A percentile compares a stretch with the other conserved stretches of the same genome.
Conservation (phyloP, 2,888 invertebrate genomes). For the Papilio elwesi region DNA sequence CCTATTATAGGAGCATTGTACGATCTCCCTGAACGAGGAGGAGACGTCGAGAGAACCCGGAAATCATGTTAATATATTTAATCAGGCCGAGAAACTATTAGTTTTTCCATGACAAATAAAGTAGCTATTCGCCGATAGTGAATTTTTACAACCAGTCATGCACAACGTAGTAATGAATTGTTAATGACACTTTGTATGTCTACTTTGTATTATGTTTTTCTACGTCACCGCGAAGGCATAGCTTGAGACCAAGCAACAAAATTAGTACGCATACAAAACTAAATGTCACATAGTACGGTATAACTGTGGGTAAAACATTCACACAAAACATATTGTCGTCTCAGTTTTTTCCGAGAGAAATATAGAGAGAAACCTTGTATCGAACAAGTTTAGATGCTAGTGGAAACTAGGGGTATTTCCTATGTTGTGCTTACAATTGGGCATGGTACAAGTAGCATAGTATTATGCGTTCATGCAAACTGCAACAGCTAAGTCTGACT, state of each 20-base stretch:
- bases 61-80: neutral
- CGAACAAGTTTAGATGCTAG: too few species aligned
- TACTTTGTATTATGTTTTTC: neutral
- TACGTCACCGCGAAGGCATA: neutral
- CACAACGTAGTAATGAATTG: conserved; percentile 13
- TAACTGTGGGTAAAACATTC: neutral
- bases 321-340: too few species aligned
- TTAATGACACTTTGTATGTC: conserved; percentile 20
- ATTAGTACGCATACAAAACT: neutral
- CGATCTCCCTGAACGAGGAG: too few species aligned
- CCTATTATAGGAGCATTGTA: too few species aligned
- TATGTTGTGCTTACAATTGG: too few species aligned
- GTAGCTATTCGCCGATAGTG: conserved; percentile 18
- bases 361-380: too few species aligned
- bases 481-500: too few species aligned
- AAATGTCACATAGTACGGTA: neutral
- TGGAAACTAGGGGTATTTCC: too few species aligned
- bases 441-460: too few species aligned
- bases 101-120: conserved; percentile 11
- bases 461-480: too few species aligned
- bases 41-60: neutral
- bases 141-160: conserved; percentile 35
- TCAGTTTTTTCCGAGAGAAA: too few species aligned
- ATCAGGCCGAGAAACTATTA: neutral
- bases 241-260: neutral